These are phyloP conservation scores for Tupaia tana DNA, from an alignment of 2,113 vertebrate species.

Conservation along the genomic window DNA sequence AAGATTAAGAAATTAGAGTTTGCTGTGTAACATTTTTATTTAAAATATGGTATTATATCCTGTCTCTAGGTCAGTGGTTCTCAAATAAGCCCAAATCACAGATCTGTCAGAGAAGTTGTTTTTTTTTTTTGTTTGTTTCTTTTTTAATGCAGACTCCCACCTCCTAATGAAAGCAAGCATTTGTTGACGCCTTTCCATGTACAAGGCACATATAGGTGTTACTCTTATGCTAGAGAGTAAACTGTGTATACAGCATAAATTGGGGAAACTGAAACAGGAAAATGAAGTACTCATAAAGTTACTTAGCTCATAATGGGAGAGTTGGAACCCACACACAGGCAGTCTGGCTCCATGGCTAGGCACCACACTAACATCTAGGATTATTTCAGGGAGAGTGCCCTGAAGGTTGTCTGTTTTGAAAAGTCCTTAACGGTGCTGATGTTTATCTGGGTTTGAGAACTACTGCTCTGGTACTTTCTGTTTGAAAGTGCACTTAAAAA, in stretches of 20 bases:
- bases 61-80: not conserved
- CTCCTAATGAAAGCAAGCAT: not conserved
- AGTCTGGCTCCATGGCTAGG: constrained; percentile 4
- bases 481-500: constrained; percentile 13
- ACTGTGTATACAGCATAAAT: not conserved
- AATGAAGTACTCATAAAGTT: not conserved
- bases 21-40: not conserved
- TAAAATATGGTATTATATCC: not conserved
- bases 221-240: not conserved
- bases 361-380: not conserved
- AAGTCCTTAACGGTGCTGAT: constrained; percentile 8
- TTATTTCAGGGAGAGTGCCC: constrained; percentile 48
- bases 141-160: not conserved
- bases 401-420: constrained; percentile 46
- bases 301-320: not conserved
- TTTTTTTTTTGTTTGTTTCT: constrained; percentile 32
- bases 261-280: not conserved
- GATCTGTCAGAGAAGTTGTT: not conserved
- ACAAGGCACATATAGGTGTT: not conserved
- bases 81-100: not conserved
- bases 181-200: not conserved
- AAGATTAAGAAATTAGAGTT: not conserved
- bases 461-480: not conserved
- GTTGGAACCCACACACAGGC: not conserved
- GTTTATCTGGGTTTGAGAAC: constrained; percentile 15